phyloP scores from a whole-genome alignment of 2,888 invertebrate genomes.

The Acronicta aceris region DNA sequence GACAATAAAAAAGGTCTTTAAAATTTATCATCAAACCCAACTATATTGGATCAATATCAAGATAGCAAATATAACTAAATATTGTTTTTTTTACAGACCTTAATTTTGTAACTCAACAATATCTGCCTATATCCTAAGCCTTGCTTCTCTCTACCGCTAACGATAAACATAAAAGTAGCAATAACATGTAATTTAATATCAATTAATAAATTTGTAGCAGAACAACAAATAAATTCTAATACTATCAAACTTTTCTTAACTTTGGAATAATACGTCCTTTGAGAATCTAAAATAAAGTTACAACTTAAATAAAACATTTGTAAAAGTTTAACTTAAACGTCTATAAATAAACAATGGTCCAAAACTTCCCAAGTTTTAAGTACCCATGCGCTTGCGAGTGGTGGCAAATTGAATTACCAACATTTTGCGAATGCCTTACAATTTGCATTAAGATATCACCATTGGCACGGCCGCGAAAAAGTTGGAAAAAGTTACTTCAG shows the following conservation, averaged over 20 bases:
- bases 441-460: constrained; percentile 48
- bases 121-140: no score
- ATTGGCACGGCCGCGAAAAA: constrained; percentile 8
- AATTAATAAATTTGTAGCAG: no score
- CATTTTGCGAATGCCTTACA: constrained; percentile 40
- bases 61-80: no score
- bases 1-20: no score
- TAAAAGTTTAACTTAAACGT: constrained; percentile 20
- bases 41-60: no score
- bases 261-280: constrained; percentile 2
- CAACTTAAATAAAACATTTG: constrained; percentile 18
- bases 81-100: no score
- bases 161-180: no score
- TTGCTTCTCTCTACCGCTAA: no score
- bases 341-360: constrained; percentile 39
- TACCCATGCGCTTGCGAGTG: constrained; percentile 40
- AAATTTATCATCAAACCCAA: no score
- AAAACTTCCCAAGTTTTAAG: constrained; percentile 43
- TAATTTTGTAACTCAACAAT: no score
- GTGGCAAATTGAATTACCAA: constrained; percentile 47
- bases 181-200: no score
- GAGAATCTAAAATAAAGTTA: constrained; percentile 10
- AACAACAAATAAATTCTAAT: not conserved
- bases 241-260: not conserved
- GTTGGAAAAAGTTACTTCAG: constrained; percentile 4